Conservation (phyloP, 37 sponge, comb jelly and placozoan species). For the Lycopodina hypogea region DNA sequence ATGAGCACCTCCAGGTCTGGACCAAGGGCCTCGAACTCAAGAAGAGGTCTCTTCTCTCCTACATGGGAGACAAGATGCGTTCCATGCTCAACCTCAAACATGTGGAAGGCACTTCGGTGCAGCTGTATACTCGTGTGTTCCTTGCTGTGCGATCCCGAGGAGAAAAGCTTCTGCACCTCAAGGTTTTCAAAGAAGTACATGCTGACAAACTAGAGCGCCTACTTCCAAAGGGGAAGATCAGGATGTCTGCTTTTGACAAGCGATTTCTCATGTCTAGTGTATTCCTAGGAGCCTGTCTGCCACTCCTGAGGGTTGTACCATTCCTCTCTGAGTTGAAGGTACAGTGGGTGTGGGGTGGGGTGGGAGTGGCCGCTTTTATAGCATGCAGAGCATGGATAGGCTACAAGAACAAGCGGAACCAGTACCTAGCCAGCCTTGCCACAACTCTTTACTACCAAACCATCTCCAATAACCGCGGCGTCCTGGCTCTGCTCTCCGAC, state of each 20-base stretch:
- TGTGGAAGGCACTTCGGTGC: background rate
- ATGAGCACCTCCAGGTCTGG: slow-evolving; percentile 71
- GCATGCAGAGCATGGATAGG: slow-evolving; percentile 68
- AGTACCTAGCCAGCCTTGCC: slow-evolving; percentile 71
- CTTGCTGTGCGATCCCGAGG: slow-evolving; percentile 62
- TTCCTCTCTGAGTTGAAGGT: slow-evolving; percentile 21
- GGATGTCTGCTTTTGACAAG: slow-evolving; percentile 69
- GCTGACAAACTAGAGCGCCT: slow-evolving; percentile 68
- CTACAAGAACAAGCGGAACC: slow-evolving; percentile 87
- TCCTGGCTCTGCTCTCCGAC: slow-evolving; percentile 72
- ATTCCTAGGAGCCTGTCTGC: slow-evolving; percentile 13
- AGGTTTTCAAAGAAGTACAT: slow-evolving; percentile 81
- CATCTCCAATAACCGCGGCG: slow-evolving; percentile 86
- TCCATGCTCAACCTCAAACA: background rate
- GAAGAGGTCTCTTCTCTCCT: background rate
- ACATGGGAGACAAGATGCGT: background rate
- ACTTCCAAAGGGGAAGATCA: slow-evolving; percentile 80
- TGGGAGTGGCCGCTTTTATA: slow-evolving; percentile 46
- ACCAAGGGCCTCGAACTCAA: slow-evolving; percentile 43
- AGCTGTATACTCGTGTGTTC: slow-evolving; percentile 72
- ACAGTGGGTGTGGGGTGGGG: slow-evolving; percentile 49
- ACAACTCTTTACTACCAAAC: slow-evolving; percentile 78
- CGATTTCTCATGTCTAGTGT: slow-evolving; percentile 52
- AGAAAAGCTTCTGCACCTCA: slow-evolving; percentile 60
- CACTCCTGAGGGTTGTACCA: slow-evolving; percentile 20